Conservation (phyloP, 2,113 vertebrate species). For the Syrrhaptes paradoxus region DNA sequence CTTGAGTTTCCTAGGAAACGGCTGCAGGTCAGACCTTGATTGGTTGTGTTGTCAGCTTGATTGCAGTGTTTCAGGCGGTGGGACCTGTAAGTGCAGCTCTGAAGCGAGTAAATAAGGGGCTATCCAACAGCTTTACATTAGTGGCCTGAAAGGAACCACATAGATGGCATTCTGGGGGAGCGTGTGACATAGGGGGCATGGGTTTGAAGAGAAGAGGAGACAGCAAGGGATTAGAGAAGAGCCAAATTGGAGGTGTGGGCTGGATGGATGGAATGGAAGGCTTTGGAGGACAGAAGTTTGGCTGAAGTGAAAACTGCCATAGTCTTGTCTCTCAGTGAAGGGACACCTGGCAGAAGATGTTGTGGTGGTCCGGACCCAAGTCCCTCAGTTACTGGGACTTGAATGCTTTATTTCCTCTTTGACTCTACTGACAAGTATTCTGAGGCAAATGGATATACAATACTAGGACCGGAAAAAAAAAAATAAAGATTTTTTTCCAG, state of each 20-base stretch:
- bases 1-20: constrained; percentile 70
- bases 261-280: neutral
- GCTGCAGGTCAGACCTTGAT: constrained; percentile 68
- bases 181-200: neutral
- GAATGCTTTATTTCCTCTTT: neutral
- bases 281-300: neutral
- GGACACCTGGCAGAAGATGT: neutral
- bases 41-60: constrained; percentile 71
- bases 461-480: fast-evolving
- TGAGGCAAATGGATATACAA: fast-evolving
- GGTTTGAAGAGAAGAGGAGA: neutral
- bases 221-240: neutral
- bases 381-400: neutral
- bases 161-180: constrained; percentile 35
- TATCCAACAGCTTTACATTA: constrained; percentile 57
- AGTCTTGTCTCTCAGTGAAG: fast-evolving
- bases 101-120: constrained; percentile 50
- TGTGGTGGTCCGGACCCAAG: neutral
- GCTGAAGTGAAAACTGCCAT: neutral
- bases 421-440: neutral
- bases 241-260: neutral
- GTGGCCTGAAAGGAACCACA: constrained; percentile 55
- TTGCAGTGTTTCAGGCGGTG: constrained; percentile 68
- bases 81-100: constrained; percentile 49
- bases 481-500: neutral